Evolutionary conservation across 2,797 vertebrate species (phyloP), one percentile per base, ranked within the genome.

Genomic region (Aldrovandia affinis): DNA sequence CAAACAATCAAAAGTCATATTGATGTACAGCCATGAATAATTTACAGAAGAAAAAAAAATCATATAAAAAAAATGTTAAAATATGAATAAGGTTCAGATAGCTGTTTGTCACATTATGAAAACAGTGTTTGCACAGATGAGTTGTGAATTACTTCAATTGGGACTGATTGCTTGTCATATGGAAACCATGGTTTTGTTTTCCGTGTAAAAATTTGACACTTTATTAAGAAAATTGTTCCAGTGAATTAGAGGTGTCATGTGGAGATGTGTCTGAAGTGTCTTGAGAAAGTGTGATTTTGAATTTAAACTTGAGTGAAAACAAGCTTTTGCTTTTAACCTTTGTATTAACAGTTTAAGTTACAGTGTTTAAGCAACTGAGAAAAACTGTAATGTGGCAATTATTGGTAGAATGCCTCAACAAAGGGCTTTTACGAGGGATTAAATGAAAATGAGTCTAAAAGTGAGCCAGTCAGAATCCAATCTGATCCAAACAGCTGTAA

Each of bases 391-490:
- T 52, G 22, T 79, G 33, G 1, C 25, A 42, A 68, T 84, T 80
- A 84, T 80, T 65, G 22, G 50, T 61, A 39, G 39, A 47, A 77
- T 47, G 22, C 42, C 39, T 77, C 36, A 39, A 61, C 2, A 30
- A 33, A 50, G 20, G 9, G 30, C 2, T 33, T 75, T 57, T 22
- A 83, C 39, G 28, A 36, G 70, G 68, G 68, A 75, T 80, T 57
- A 42, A 73, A 63, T 7, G 83, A 81, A 2, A 4, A 80, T 47
- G 50, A 65, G 52, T 54, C 36, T 57, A 52, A 68, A 47, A 81
- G 80, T 30, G 36, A 83, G 55, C 28, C 47, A 82, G 65, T n/a
- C 14, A 63, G 63, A 65, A 65, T 30, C 30, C 47, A 70, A 1
- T 36, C 57, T 5, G 44, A 81, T 42, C 57, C 22, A 61, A 25